These are phyloP conservation scores for Ceyx cyanopectus DNA, from an alignment of 2,113 vertebrate genomes.

Conservation along the genomic window DNA sequence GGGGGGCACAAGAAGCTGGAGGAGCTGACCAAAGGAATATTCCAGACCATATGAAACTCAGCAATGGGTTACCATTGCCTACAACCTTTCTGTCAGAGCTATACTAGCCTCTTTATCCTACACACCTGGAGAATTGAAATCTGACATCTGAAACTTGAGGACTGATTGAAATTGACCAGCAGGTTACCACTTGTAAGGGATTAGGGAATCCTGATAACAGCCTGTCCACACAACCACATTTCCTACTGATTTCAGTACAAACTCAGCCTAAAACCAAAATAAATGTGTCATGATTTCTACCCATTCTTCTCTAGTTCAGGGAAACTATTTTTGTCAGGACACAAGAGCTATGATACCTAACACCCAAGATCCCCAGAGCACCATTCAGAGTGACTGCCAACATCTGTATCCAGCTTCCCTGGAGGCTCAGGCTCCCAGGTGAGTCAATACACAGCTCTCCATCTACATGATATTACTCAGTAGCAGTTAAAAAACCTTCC, in stretches of 20 bases:
- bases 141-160: neutral
- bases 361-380: neutral
- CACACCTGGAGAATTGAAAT: neutral
- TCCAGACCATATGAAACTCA: neutral
- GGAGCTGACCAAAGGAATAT: neutral
- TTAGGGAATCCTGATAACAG: neutral
- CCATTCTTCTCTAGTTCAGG: neutral
- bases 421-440: neutral
- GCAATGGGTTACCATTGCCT: neutral
- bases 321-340: slow-evolving; percentile 10
- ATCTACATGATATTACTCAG: neutral
- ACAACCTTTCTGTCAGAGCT: neutral
- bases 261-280: neutral
- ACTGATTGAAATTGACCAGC: neutral
- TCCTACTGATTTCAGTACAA: neutral
- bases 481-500: neutral
- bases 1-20: neutral
- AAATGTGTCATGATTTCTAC: neutral
- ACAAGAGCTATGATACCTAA: neutral
- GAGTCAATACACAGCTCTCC: neutral
- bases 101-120: neutral
- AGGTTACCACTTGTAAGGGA: neutral
- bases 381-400: neutral
- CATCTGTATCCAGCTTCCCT: slow-evolving; percentile 4
- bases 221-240: neutral